Evolutionary conservation across 2,888 invertebrate species (phyloP), one percentile per base, ranked within the genome.

Genomic region (Hipparchia semele): DNA sequence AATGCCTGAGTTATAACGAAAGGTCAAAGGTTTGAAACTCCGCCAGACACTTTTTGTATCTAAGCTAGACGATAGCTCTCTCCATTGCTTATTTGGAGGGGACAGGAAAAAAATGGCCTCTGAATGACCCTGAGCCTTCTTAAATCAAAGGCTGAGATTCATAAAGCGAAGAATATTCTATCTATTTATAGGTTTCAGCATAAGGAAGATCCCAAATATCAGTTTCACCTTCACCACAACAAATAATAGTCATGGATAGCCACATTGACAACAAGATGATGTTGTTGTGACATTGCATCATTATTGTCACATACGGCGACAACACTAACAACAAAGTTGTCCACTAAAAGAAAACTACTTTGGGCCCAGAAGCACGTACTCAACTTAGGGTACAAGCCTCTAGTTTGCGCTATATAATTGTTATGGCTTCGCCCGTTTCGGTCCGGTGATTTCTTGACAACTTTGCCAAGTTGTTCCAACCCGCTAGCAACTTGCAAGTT

Each of bases 371-470:
- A 33, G 64, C 64, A 64, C 64, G 64, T 51, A 13, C 64, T 64
- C 64, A 23, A 62, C 46, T 62, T n/a, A 0, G 23, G 62, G 13
- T 2, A 23, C 9, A 7, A 13, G 23, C 13, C 49, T 64, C 51
- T 0, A 51, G 49, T 64, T 23, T n/a, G 61, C 10, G 49, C 64
- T 33, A 51, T 62, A 62, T 64, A 64, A 51, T 64, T 64, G 49
- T 64, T 45, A n/a, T 10, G 49, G 64, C 64, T 6, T 23, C 8
- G 49, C 64, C 7, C 62, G 64, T 13, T 23, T 51, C 23, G 64
- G 64, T 23, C 49, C 23, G 64, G 12, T 23, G 64, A 64, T 64
- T 51, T 64, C 64, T 64, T 64, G 64, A 61, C 61, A 61, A 61
- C 61, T 61, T 45, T 6, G 45, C 6, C 10, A 12, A n/a, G 45